These are phyloP conservation scores for Ditylenchus weischeri DNA, from an alignment of 2,888 invertebrate genomes.

Conservation along the genomic window DNA sequence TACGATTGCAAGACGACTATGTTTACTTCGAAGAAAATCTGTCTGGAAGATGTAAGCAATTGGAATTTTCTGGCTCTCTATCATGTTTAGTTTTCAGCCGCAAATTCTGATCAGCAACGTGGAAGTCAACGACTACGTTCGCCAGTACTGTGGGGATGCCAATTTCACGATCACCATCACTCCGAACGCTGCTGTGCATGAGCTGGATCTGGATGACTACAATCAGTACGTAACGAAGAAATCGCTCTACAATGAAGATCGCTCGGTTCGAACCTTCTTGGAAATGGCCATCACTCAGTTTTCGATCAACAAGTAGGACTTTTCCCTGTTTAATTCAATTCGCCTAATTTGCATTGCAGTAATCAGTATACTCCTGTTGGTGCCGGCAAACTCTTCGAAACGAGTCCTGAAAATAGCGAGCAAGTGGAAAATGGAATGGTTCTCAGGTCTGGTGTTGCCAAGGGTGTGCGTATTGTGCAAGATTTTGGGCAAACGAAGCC, in stretches of 20 bases:
- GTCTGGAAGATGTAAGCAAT: not conserved
- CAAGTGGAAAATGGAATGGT: constrained; percentile 25
- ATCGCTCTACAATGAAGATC: constrained; percentile 25
- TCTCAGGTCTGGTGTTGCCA: constrained; percentile 29
- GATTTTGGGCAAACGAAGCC: constrained; percentile 25
- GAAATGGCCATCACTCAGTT: constrained; percentile 29
- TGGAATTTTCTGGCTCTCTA: not conserved
- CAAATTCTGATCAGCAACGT: constrained; percentile 14
- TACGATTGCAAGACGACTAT: constrained; percentile 18
- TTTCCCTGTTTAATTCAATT: not conserved
- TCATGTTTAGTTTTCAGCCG: constrained; percentile 8
- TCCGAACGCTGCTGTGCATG: constrained; percentile 18
- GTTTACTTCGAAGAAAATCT: constrained; percentile 23
- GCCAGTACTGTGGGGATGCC: constrained; percentile 21
- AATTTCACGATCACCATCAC: constrained; percentile 19
- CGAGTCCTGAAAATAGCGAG: constrained; percentile 18
- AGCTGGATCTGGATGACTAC: constrained; percentile 17
- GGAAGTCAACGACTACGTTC: constrained; percentile 23
- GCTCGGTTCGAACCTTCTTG: constrained; percentile 28
- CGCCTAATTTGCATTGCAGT: constrained; percentile 6
- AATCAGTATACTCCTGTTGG: constrained; percentile 24
- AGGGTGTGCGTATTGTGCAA: constrained; percentile 30
- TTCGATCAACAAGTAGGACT: constrained; percentile 22
- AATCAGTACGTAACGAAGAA: constrained; percentile 17
- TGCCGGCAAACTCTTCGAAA: constrained; percentile 28